Percentiles rank a stretch among this genome's conserved stretches.
These are phyloP conservation scores for Zoanthus solanderi DNA, from an alignment of 92 coral and sea anemone genomes.

Conservation along the genomic window DNA sequence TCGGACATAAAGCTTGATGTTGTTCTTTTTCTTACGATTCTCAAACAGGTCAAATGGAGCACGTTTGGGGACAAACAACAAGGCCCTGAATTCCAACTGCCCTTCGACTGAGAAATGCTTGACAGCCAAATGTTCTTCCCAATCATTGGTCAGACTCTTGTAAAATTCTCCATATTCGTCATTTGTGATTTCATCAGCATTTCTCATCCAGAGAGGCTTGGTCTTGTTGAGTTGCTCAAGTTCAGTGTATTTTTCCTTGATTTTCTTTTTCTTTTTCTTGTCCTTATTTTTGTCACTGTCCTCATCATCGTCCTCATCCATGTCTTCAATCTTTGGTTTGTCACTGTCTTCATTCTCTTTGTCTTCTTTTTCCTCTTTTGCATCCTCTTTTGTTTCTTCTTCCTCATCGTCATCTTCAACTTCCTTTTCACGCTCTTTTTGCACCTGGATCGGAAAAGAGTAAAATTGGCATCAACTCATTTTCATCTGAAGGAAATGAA, in stretches of 20 bases:
- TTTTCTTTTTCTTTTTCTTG: constrained; percentile 89
- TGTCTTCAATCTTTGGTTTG: constrained; percentile 86
- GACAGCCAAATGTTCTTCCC: constrained; percentile 99
- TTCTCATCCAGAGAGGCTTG: constrained; percentile 99
- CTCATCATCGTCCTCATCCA: constrained; percentile 87
- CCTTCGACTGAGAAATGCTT: constrained; percentile 99
- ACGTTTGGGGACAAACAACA: constrained; percentile 91
- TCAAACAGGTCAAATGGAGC: constrained; percentile 99
- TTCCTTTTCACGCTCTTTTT: constrained; percentile 97
- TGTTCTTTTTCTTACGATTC: constrained; percentile 98
- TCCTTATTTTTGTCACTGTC: constrained; percentile 79
- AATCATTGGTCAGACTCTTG: constrained; percentile 99
- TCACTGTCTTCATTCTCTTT: constrained; percentile 78
- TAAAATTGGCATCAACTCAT: background rate
- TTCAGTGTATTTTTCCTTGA: constrained; percentile 95
- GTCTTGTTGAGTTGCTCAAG: constrained; percentile 96
- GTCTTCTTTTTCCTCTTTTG: constrained; percentile 70
- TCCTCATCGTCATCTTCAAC: constrained; percentile 92
- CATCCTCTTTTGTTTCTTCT: constrained; percentile 56
- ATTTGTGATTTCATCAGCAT: constrained; percentile 91
- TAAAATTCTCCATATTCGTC: constrained; percentile 98
- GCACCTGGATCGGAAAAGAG: constrained; percentile 65
- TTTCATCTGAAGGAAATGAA: background rate
- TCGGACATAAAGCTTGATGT: constrained; percentile 98
- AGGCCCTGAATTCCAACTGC: constrained; percentile 96